Base-by-base conservation (phyloP, 2,888 invertebrate genomes). In the Trichopoda pennipes region DNA sequence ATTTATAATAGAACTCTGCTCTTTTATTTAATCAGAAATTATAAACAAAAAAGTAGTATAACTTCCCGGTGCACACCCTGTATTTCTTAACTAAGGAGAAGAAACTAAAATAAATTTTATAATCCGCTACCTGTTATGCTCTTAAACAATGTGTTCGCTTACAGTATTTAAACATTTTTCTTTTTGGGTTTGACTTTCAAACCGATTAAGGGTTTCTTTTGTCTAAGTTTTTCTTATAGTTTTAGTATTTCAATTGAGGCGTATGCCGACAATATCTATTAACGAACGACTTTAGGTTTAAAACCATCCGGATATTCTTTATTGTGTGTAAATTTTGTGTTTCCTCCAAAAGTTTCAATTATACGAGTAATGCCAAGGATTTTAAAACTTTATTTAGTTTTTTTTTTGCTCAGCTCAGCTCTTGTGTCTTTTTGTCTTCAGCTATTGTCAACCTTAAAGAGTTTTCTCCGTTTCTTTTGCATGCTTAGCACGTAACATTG, bases 401-500 rank as follows among this genome's bases (percentile, higher is more conserved):
- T 69, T 8, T 70, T 28, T 10, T 19, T 44, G 2, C 16, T 44
- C 44, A 28, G 19, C 28, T 28, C 28, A 49, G 9, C 28, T n/a
- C n/a, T n/a, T 61, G 16, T n/a, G 16, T 6, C n/a, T 42, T 60
- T 38, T 61, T 44, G 2, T 17, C 28, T 21, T 8, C 1, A 42
- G n/a, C 21, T 49, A 16, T 49, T 49, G 21, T 23, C 44, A 53
- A 63, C 32, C 44, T 32, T 19, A 55, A 47, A 70, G 23, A 23
- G 7, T 14, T 35, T 10, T 2, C 14, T 44, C n/a, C 2, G 16
- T 49, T 49, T 2, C 14, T 53, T 77, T 79, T 23, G 17, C 38
- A 79, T 73, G 79, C 66, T 79, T 66, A 79, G 60, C 79, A 79
- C 79, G 79, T 79, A 66, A 23, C 73, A 38, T 55, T 53, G 60